phyloP scores from a whole-genome alignment of 2,113 vertebrate genomes.

The Psilopogon haemacephalus region DNA sequence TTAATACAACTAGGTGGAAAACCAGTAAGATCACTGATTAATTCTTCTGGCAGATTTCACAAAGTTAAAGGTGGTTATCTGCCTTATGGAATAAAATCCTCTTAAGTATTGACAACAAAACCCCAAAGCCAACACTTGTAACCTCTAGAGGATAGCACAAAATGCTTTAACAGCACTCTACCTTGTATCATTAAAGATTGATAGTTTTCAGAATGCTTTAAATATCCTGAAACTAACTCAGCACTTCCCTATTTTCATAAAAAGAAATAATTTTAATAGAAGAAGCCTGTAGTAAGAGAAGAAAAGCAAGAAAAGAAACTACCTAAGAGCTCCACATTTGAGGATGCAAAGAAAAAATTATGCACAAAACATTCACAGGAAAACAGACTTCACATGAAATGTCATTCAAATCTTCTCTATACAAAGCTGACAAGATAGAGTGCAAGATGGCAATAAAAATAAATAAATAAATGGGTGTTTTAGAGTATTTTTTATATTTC shows the following conservation, averaged over 20 bases:
- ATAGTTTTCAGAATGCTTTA: background rate
- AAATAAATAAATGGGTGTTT: background rate
- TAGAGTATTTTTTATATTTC: background rate
- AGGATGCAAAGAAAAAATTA: background rate
- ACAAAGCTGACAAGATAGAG: background rate
- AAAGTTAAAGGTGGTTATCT: background rate
- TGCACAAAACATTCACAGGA: background rate
- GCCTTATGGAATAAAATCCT: background rate
- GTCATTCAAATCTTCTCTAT: background rate
- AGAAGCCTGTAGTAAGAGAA: background rate
- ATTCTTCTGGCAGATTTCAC: background rate
- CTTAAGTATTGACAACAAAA: too few relatives aligned
- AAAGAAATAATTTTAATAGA: background rate
- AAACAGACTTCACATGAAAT: background rate
- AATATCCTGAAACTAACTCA: background rate
- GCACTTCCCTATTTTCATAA: background rate
- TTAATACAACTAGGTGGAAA: background rate
- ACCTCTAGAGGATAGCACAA: background rate
- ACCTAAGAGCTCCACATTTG: background rate
- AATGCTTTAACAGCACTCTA: background rate
- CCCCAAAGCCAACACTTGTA: too few relatives aligned
- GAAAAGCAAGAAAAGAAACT: background rate
- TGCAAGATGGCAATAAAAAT: background rate
- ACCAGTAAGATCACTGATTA: background rate
- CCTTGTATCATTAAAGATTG: background rate